phyloP scores from a whole-genome alignment of 64 coral and sea anemone species.

The Montipora cactus region DNA sequence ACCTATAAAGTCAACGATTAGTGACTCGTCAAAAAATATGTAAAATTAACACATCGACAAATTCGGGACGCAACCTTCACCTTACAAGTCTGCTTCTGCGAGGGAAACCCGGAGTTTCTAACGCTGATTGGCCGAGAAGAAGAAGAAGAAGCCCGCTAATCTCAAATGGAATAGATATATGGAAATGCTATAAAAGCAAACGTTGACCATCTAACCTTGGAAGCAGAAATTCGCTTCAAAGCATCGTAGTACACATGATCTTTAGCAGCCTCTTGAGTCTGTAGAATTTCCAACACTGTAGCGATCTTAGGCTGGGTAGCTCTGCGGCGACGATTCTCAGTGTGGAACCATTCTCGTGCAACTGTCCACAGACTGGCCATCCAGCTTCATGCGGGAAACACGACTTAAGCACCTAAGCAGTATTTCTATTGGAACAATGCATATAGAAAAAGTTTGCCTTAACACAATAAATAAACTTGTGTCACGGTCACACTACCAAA shows the following conservation, averaged over 20 bases:
- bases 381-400: background rate
- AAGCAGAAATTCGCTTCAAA: constrained; percentile 49
- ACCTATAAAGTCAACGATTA: too few species aligned
- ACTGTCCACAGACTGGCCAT: constrained; percentile 42
- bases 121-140: too few species aligned
- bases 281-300: constrained; percentile 46
- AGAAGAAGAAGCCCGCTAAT: too few species aligned
- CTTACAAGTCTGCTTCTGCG: too few species aligned
- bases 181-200: too few species aligned
- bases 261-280: constrained; percentile 67
- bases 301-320: constrained; percentile 7
- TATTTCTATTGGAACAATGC: background rate
- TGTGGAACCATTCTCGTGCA: constrained; percentile 25
- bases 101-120: too few species aligned
- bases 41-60: too few species aligned
- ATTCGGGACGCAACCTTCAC: too few species aligned
- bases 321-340: background rate
- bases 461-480: constrained; percentile 8
- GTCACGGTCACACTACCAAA: constrained; percentile 41
- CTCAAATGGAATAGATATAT: too few species aligned
- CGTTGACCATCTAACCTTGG: constrained; percentile 15
- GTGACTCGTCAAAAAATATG: too few species aligned
- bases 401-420: background rate
- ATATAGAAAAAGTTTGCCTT: background rate
- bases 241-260: constrained; percentile 76